Base-by-base conservation (phyloP, 2,888 invertebrate genomes). In the Sinodicranocentrus sp. region DNA sequence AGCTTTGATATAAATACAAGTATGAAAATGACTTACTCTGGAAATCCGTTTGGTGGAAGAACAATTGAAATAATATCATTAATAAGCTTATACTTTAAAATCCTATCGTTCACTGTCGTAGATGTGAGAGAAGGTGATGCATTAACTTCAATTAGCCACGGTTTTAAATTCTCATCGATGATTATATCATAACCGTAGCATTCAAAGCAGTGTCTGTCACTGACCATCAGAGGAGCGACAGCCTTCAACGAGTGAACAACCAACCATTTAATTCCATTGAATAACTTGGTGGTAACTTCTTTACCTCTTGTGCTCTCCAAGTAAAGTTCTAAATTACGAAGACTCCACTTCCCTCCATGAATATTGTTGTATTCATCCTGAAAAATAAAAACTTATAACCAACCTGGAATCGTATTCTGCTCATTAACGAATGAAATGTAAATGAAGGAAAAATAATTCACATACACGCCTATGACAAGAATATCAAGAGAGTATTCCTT, bases 111-210 rank as follows among this genome's bases (percentile, higher is more conserved):
- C 0, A 96, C 95, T 0, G 98, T 98, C 0, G 98, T 98, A 0
- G 98, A 96, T 0, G 97, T 96, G 84, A 98, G 91, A 0, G 98
- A 97, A 0, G 98, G 98, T 0, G 98, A 98, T 0, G 98, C 97
- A 90, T 98, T 98, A n/a, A 97, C 96, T 57, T 97, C 97, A 72
- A 97, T 95, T 13, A 97, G 91, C 97, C 97, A 98, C 0, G 98
- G 98, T 90, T 98, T 98, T 33, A 98, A 91, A 89, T 95, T 94
- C 90, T 97, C 95, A 90, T 98, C 98, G 88, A 98, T 97, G 88
- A 98, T 98, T 71, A 98, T 97, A 90, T 98, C 98, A 90, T 97
- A 98, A 52, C 98, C 98, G 90, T 98, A 98, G 89, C 97, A 97
- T 91, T 97, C 97, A 90, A 96, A 97, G 90, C 97, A 97, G 90